Conservation (phyloP, 2,888 invertebrate species). For the Halictus ligatus region DNA sequence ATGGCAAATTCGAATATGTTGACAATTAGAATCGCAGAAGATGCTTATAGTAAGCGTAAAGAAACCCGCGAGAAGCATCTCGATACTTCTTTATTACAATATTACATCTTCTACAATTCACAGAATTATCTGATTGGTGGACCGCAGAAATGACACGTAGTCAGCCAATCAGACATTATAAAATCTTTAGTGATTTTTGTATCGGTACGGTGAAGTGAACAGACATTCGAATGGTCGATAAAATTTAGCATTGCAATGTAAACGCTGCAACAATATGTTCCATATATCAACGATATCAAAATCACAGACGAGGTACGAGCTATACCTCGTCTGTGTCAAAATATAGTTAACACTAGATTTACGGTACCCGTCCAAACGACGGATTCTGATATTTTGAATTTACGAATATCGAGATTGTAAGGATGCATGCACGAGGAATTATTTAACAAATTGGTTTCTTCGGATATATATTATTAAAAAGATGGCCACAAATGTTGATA, state of each 20-base stretch:
- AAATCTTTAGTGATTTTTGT: not conserved
- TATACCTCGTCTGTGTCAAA: too few relatives aligned
- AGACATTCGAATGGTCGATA: not conserved
- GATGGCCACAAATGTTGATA: too few relatives aligned
- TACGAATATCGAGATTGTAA: too few relatives aligned
- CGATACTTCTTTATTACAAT: not conserved
- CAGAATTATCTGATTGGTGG: not conserved
- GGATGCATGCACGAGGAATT: too few relatives aligned
- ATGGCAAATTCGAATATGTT: not conserved
- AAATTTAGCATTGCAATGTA: not conserved
- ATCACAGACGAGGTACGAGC: too few relatives aligned
- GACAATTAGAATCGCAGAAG: not conserved
- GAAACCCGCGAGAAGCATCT: not conserved
- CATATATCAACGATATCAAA: not conserved
- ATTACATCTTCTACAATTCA: not conserved
- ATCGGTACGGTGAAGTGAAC: not conserved
- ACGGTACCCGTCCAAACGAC: too few relatives aligned
- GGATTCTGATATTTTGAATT: too few relatives aligned
- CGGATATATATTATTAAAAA: too few relatives aligned
- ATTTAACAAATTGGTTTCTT: too few relatives aligned
- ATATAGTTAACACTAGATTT: too few relatives aligned
- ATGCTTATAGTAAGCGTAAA: not conserved
- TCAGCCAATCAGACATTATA: not conserved
- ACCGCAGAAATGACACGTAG: not conserved
- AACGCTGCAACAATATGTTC: not conserved